Conservation (phyloP, 2,888 invertebrate species). For the Microchrysa polita region DNA sequence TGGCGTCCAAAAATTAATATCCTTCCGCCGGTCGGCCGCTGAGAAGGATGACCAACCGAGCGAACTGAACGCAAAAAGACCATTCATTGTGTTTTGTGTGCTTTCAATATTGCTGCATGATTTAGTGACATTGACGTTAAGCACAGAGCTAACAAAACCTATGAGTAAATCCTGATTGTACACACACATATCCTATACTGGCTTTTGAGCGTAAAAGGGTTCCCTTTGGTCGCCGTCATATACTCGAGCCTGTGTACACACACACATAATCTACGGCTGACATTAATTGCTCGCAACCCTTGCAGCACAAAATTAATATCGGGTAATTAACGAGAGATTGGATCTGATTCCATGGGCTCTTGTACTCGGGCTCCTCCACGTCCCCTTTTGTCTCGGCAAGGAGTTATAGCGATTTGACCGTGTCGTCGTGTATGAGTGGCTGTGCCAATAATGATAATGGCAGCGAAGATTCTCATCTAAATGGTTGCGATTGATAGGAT, state of each 20-base stretch:
- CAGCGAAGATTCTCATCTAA: conserved; percentile 20
- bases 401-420: conserved; percentile 24
- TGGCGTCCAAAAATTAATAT: conserved; percentile 41
- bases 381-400: conserved; percentile 26
- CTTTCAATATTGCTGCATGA: conserved; percentile 29
- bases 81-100: conserved; percentile 18
- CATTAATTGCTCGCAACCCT: conserved; percentile 50
- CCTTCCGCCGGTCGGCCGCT: background rate
- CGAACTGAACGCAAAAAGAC: background rate
- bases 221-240: conserved; percentile 10
- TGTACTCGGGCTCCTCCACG: too few species aligned
- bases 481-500: conserved; percentile 6
- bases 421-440: too few species aligned
- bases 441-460: conserved; percentile 11
- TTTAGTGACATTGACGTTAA: conserved; percentile 29
- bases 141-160: conserved; percentile 25
- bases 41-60: too few species aligned
- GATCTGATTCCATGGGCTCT: conserved; percentile 56
- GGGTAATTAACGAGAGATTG: conserved; percentile 61
- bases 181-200: background rate
- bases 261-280: conserved; percentile 39
- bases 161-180: background rate
- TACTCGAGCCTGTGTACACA: background rate
- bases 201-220: background rate
- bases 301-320: conserved; percentile 61